Base-by-base conservation (phyloP, 2,797 vertebrate species). In the Poeciliopsis paucimaculata region DNA sequence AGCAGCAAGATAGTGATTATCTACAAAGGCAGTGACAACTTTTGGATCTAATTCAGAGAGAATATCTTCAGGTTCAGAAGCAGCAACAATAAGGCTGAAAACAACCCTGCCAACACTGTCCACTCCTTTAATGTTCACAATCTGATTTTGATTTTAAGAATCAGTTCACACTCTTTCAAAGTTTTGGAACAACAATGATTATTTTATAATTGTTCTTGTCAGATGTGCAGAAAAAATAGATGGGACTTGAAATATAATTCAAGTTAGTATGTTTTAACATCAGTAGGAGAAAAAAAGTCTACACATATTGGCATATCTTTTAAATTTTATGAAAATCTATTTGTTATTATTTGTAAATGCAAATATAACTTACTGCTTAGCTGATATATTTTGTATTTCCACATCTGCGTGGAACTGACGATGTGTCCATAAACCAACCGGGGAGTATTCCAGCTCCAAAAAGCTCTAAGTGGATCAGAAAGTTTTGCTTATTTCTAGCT, bases 361-460 rank as follows among this genome's bases (percentile, higher is more conserved):
- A 68, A 68, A 26, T 41, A 11, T 45, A 71, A 71, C 16, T 47
- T 39, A 15, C 72, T 77, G 11, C 26, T 49, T 20, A 78, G 41
- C 23, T 47, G 75, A 73, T 31, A 76, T 26, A 12, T 77, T 55
- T 80, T 72, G 26, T 76, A 79, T 26, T 77, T 16, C 62, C 82
- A 64, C 51, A 73, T 80, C 31, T 75, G 64, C 62, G 77, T 45
- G 74, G 64, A 84, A 77, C 28, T 91, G 91, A 85, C 77, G 89
- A 93, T 84, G 89, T 94, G 91, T 94, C 93, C 85, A 66, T 34
- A 12, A 36, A 39, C 85, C 92, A 94, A 93, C 94, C 94, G 93
- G 92, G 89, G 82, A 83, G 46, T 47, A 88, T 94, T 93, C 91
- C 11, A 70, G 36, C 43, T 47, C 23, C 28, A 47, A 72, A 81